phyloP scores from a whole-genome alignment of 2,888 invertebrate species.

The Xylota sylvarum region DNA sequence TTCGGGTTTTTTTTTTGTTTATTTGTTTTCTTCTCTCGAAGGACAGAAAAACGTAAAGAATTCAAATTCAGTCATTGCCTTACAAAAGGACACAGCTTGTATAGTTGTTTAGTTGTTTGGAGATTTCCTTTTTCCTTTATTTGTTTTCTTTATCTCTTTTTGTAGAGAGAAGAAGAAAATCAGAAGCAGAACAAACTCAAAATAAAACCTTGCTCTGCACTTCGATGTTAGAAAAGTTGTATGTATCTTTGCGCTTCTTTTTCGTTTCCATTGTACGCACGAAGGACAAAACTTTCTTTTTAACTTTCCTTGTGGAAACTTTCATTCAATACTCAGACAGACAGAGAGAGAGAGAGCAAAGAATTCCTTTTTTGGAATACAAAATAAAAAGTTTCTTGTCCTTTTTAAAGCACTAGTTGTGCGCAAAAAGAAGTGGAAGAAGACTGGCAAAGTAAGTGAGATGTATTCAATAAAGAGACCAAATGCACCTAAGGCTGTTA shows the following conservation, averaged over 20 bases:
- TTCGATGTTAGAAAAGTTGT: conserved; percentile 40
- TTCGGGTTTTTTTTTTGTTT: neutral
- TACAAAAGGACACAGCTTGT: conserved; percentile 68
- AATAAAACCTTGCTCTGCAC: conserved; percentile 55
- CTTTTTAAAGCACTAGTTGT: conserved; percentile 64
- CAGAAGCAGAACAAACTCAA: conserved; percentile 31
- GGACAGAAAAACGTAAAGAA: conserved; percentile 52
- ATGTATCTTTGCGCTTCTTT: conserved; percentile 39
- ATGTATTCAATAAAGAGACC: conserved; percentile 11
- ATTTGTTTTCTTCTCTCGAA: conserved; percentile 9
- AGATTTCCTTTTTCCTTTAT: conserved; percentile 18
- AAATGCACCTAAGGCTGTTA: conserved; percentile 27
- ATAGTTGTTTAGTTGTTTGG: conserved; percentile 70
- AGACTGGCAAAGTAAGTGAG: conserved; percentile 34
- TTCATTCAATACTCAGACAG: conserved; percentile 30
- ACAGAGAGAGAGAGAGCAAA: neutral
- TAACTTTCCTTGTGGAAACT: conserved; percentile 57
- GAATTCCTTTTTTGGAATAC: conserved; percentile 45
- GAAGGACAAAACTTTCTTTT: conserved; percentile 55
- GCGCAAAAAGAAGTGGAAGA: neutral
- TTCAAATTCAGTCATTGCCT: conserved; percentile 72
- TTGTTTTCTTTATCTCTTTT: neutral
- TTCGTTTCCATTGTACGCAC: conserved; percentile 42
- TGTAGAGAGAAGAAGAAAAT: conserved; percentile 11
- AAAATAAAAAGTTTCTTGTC: conserved; percentile 64